A percentile compares a stretch with the other conserved stretches of the same genome.
phyloP scores from a whole-genome alignment of 2,113 vertebrate species.

The Aleadryas rufinucha region DNA sequence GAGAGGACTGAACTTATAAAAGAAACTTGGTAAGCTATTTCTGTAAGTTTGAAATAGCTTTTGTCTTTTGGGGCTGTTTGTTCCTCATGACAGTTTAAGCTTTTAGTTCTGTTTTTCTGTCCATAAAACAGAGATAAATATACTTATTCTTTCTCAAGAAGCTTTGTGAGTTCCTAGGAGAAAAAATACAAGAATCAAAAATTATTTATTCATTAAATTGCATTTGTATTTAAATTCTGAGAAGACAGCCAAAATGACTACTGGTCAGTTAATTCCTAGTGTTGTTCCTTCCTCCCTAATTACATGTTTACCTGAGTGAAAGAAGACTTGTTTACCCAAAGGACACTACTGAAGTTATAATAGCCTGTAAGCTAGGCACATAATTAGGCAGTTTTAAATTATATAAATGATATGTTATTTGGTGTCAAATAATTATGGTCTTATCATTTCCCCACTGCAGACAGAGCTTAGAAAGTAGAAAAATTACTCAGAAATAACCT shows the following conservation, averaged over 20 bases:
- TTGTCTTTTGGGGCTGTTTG: not conserved
- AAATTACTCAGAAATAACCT: not conserved
- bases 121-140: not conserved
- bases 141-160: not conserved
- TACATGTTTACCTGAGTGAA: not conserved
- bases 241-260: not conserved
- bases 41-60: not conserved
- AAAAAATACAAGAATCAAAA: not conserved
- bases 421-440: not conserved
- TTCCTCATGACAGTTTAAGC: not conserved
- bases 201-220: not conserved
- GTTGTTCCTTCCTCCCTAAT: not conserved
- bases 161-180: not conserved
- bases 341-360: not conserved
- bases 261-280: not conserved
- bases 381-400: not conserved
- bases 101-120: not conserved
- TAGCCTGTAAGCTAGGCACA: not conserved
- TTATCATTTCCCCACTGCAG: not conserved
- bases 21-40: not conserved
- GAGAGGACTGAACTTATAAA: not conserved
- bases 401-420: not conserved
- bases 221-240: not conserved
- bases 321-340: not conserved
- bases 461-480: not conserved